Base-by-base conservation (phyloP, 2,797 vertebrate species). In the Phoeniculus purpureus region DNA sequence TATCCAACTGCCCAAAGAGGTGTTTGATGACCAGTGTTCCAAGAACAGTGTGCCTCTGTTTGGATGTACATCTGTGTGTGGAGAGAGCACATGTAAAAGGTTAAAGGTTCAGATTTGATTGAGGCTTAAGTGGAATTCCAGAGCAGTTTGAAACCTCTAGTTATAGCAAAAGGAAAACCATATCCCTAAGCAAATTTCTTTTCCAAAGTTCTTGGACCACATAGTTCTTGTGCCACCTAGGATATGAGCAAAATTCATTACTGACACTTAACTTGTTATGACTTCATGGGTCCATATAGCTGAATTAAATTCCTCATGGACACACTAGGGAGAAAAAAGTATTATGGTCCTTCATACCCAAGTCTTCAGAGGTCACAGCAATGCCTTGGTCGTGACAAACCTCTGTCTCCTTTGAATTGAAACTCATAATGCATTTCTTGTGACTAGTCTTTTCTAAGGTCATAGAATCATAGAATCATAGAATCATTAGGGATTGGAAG, bases 21-120 rank as follows among this genome's bases (percentile, higher is more conserved):
- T 50, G 29, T 81, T n/a, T 29, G 56, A 31, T 48, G 47, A 11
- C 19, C 1, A 0, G 2, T 79, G 31, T 52, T 59, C 20, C 13
- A 13, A 76, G 61, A 83, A 31, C 10, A 19, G 15, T 0, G 0
- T 72, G 43, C 9, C 8, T 61, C 31, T 43, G 23, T 56, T 71
- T 79, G 29, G 26, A 22, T 32, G 26, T 66, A 45, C 13, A 9
- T n/a, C 22, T 81, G 0, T 32, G 23, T 12, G 8, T 15, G 12
- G 34, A 65, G 34, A 56, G 32, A 70, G 29, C 10, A 40, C 9
- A 2, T 17, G 12, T 56, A 60, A 70, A 79, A 4, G 4, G 1
- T 34, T 73, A 55, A 74, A 26, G 22, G 31, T 50, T 51, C 14
- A 11, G 10, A 54, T 62, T 56, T 64, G 40, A 8, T 58, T 89